These are phyloP conservation scores for Montipora capricornis DNA, from an alignment of 64 coral and sea anemone species.

Conservation along the genomic window DNA sequence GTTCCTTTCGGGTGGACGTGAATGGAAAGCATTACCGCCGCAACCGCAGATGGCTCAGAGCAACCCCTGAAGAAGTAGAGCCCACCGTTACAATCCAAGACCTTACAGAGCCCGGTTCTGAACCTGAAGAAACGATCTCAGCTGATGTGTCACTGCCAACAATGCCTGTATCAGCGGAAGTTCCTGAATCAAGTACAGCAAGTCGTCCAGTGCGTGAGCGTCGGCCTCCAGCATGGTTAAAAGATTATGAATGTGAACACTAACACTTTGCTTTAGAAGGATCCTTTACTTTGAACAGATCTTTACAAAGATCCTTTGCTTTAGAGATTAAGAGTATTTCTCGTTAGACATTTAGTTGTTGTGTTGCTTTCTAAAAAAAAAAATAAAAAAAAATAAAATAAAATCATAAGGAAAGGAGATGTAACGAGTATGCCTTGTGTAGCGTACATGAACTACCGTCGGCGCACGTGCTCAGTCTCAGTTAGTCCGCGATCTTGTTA, in stretches of 20 bases:
- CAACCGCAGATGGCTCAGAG: not conserved
- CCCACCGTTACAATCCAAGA: not conserved
- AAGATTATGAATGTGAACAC: conserved; percentile 18
- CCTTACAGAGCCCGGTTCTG: not conserved
- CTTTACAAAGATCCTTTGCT: no score
- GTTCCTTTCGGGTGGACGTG: not conserved
- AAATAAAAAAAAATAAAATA: not conserved
- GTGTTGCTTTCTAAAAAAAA: not conserved
- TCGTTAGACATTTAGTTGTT: not conserved
- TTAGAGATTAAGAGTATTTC: not conserved
- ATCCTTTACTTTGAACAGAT: conserved; percentile 13
- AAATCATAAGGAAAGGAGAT: not conserved
- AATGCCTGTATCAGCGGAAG: not conserved
- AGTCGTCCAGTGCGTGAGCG: conserved; percentile 14
- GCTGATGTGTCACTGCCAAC: not conserved
- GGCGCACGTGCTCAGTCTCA: no score
- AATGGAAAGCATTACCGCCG: no score
- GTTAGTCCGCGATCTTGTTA: no score
- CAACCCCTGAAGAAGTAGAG: conserved; percentile 5
- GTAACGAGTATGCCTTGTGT: not conserved
- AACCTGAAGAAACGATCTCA: not conserved
- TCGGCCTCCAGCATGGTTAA: not conserved
- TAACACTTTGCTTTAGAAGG: conserved; percentile 4
- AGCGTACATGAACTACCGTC: no score
- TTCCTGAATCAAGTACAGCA: not conserved